A percentile compares a stretch with the other conserved stretches of the same genome.
These are phyloP conservation scores for Scolopax mira DNA, from an alignment of 2,113 vertebrate genomes.

Conservation along the genomic window DNA sequence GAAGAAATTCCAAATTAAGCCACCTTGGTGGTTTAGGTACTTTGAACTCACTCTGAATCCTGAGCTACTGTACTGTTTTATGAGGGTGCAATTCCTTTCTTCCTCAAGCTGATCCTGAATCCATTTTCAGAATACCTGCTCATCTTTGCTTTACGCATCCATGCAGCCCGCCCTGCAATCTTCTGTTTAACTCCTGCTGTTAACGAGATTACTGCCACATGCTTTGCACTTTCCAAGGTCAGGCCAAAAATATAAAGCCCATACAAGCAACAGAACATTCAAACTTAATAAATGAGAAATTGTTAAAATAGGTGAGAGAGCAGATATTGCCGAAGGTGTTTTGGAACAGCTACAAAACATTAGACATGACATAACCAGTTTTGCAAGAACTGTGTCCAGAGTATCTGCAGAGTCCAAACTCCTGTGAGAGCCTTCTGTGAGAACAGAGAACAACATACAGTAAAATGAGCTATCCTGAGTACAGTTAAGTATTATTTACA, in stretches of 20 bases:
- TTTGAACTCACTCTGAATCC: neutral
- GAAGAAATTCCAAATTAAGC: neutral
- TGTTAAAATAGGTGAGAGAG: neutral
- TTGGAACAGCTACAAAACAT: slow-evolving; percentile 52
- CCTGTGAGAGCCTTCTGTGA: slow-evolving; percentile 1
- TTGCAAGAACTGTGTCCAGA: slow-evolving; percentile 47
- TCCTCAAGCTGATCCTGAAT: neutral
- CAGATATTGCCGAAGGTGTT: slow-evolving; percentile 16
- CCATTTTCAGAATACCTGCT: neutral
- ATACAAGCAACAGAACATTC: neutral
- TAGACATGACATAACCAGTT: slow-evolving; percentile 67
- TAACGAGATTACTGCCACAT: neutral
- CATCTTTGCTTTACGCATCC: neutral
- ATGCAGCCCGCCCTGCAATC: neutral
- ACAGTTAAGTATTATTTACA: slow-evolving; percentile 52
- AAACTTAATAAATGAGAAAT: slow-evolving; percentile 38
- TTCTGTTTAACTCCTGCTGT: neutral
- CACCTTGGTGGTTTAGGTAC: neutral
- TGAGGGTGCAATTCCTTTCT: neutral
- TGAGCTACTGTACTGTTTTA: neutral
- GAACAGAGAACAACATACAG: slow-evolving; percentile 3
- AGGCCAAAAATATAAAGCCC: neutral
- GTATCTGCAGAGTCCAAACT: neutral
- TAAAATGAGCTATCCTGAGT: slow-evolving; percentile 44
- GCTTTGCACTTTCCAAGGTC: neutral